These are phyloP conservation scores for Pocillopora meandrina DNA, from an alignment of 92 coral and sea anemone species.

Conservation along the genomic window DNA sequence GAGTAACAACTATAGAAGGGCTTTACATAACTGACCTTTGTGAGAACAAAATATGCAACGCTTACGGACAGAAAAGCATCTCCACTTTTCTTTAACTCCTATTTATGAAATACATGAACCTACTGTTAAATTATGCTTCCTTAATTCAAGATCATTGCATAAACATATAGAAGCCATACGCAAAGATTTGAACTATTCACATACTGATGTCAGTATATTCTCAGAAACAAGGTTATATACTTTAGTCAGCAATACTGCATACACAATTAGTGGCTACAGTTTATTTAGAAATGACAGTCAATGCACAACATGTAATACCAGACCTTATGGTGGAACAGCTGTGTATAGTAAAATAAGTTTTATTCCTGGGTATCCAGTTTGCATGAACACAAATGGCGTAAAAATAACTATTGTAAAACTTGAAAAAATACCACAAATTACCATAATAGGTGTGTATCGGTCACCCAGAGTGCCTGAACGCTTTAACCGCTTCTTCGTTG, in stretches of 20 bases:
- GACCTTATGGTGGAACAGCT: background rate
- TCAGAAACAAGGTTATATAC: slow-evolving; percentile 7
- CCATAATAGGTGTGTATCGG: slow-evolving; percentile 25
- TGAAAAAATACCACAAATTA: slow-evolving; percentile 5
- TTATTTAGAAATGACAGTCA: slow-evolving; percentile 12
- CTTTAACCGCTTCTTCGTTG: too few species aligned
- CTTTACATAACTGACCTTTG: background rate
- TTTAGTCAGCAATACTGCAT: slow-evolving; percentile 1
- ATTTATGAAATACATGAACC: background rate
- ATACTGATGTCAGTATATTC: background rate
- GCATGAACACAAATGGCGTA: slow-evolving; percentile 2
- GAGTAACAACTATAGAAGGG: slow-evolving; percentile 46
- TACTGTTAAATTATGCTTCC: slow-evolving; percentile 8
- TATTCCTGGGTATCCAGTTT: slow-evolving; percentile 9
- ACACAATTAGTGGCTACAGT: background rate
- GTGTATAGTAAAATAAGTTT: background rate
- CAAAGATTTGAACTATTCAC: background rate
- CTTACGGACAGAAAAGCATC: slow-evolving; percentile 5
- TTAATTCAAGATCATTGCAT: background rate
- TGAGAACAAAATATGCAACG: slow-evolving; percentile 3
- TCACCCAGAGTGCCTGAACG: slow-evolving; percentile 12
- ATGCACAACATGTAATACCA: background rate
- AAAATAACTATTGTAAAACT: slow-evolving; percentile 8
- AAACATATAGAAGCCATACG: slow-evolving; percentile 9
- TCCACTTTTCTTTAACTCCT: slow-evolving; percentile 1